Conservation (phyloP, 2,113 vertebrate species). For the Nothoprocta perdicaria region DNA sequence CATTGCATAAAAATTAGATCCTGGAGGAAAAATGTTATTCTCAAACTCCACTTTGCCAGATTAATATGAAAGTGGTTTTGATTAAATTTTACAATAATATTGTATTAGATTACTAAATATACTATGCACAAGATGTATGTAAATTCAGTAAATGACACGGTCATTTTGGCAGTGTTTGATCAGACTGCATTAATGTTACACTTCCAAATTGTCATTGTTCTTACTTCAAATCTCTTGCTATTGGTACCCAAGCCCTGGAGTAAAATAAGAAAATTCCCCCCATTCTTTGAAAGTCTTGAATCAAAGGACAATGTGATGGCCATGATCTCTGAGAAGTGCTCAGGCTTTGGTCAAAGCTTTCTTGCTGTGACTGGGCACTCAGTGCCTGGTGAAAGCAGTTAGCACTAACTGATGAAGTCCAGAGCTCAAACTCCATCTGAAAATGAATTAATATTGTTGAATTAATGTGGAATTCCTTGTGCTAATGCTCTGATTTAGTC, state of each 20-base stretch:
- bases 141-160: neutral
- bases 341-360: neutral
- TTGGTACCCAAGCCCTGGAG: constrained; percentile 46
- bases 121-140: neutral
- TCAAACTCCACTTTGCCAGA: neutral
- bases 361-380: neutral
- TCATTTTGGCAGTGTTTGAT: constrained; percentile 37
- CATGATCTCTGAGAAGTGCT: neutral
- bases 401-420: neutral
- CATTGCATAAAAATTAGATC: neutral
- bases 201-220: constrained; percentile 33
- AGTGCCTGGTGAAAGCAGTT: neutral
- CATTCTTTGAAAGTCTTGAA: constrained; percentile 42
- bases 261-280: constrained; percentile 32
- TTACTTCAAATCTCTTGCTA: neutral
- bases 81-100: neutral
- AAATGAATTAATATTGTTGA: neutral
- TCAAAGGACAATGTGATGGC: constrained; percentile 50
- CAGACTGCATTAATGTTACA: neutral
- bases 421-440: neutral
- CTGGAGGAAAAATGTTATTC: neutral
- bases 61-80: neutral
- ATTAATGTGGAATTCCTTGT: neutral
- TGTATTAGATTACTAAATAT: neutral
- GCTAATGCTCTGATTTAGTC: neutral